These are phyloP conservation scores for Mustelus asterias DNA, from an alignment of 2,113 vertebrate species.

Conservation along the genomic window DNA sequence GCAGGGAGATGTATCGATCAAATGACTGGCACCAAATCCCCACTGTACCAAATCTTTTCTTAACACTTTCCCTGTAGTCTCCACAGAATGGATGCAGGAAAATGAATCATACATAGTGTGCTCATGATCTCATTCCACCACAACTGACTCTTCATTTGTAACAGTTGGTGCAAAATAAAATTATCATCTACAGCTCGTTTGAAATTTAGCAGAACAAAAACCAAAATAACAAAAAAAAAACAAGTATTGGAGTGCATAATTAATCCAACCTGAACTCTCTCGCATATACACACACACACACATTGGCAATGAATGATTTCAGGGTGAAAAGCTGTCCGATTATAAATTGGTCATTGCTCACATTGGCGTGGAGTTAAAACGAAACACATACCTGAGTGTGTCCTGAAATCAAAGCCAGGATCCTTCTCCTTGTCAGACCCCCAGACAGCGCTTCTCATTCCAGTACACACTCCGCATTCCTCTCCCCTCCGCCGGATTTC, in stretches of 20 bases:
- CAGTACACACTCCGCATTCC: background rate
- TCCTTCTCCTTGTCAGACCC: background rate
- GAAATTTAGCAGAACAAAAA: background rate
- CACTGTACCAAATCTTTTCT: background rate
- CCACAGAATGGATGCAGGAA: background rate
- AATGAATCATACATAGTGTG: slow-evolving; percentile 22
- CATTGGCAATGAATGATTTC: background rate
- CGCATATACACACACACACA: background rate
- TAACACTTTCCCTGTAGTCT: background rate
- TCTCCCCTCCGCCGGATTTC: background rate
- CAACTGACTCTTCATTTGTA: slow-evolving; percentile 3
- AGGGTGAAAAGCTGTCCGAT: background rate
- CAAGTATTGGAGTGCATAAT: background rate
- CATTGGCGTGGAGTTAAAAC: background rate
- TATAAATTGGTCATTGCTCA: background rate
- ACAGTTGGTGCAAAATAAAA: slow-evolving; percentile 31
- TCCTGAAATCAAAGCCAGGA: too few relatives aligned
- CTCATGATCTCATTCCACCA: slow-evolving; percentile 17
- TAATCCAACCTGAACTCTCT: background rate
- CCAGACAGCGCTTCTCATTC: background rate
- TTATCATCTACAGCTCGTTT: background rate
- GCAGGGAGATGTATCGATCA: background rate
- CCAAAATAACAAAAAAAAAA: background rate
- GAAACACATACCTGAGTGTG: background rate
- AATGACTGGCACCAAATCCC: background rate